A percentile compares a stretch with the other conserved stretches of the same genome.
Conservation (phyloP, 2,113 vertebrate species). For the Carassius gibelio region DNA sequence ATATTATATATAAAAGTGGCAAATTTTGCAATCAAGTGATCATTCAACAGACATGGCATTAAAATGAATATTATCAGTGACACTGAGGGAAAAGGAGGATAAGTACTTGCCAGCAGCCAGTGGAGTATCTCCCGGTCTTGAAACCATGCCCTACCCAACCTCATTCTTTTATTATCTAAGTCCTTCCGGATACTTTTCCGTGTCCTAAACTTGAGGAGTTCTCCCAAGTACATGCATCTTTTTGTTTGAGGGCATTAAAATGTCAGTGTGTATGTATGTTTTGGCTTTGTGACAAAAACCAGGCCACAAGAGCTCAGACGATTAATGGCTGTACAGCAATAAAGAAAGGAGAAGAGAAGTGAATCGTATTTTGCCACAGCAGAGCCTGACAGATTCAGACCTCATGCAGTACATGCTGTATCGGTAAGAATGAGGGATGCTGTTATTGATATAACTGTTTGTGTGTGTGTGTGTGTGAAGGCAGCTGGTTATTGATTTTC, state of each 20-base stretch:
- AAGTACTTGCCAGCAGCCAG: background rate
- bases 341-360: background rate
- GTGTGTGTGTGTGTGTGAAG: background rate
- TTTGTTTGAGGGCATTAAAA: background rate
- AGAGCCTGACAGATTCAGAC: background rate
- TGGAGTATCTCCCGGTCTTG: background rate
- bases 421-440: background rate
- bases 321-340: slow-evolving; percentile 3
- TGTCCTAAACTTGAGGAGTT: background rate
- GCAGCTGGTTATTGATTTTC: slow-evolving; percentile 34
- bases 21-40: background rate
- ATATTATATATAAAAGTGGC: too few relatives aligned
- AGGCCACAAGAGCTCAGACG: background rate
- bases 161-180: background rate
- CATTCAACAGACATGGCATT: background rate
- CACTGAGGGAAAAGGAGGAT: background rate
- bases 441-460: slow-evolving; percentile 17
- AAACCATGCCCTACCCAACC: background rate
- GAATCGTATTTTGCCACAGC: background rate
- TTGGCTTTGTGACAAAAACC: background rate
- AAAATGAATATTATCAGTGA: background rate
- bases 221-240: background rate
- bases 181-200: background rate
- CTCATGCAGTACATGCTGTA: background rate
- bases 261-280: background rate